These are phyloP conservation scores for Deilephila porcellus DNA, from an alignment of 2,888 invertebrate species.

Conservation along the genomic window DNA sequence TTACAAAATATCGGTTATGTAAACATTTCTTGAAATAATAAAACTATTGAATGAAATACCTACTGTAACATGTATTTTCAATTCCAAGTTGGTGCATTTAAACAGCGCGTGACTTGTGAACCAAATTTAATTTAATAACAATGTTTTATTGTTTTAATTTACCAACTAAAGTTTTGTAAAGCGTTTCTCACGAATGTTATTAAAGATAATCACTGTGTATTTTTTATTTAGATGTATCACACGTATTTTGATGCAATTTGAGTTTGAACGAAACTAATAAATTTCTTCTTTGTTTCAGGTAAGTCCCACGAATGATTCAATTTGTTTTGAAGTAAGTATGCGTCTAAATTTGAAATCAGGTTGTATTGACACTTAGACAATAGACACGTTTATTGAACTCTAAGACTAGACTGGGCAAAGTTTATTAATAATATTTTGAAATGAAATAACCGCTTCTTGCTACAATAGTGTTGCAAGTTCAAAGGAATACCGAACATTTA, in stretches of 20 bases:
- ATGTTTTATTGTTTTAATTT: too few relatives aligned
- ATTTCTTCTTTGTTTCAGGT: constrained; percentile 8
- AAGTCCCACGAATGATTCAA: not conserved
- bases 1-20: too few relatives aligned
- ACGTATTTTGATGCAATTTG: not conserved
- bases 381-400: not conserved
- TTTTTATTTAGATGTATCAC: not conserved
- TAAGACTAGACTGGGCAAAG: not conserved
- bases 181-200: too few relatives aligned
- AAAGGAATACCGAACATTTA: constrained; percentile 29
- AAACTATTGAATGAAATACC: too few relatives aligned
- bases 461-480: constrained; percentile 8
- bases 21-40: too few relatives aligned
- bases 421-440: constrained; percentile 27
- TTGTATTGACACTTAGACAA: not conserved
- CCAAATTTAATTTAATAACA: too few relatives aligned
- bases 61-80: too few relatives aligned
- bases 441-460: constrained; percentile 11
- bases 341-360: not conserved
- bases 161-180: too few relatives aligned
- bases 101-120: too few relatives aligned
- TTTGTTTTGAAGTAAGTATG: not conserved
- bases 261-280: not conserved
- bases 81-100: too few relatives aligned
- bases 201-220: too few relatives aligned